These are phyloP conservation scores for Falco biarmicus DNA, from an alignment of 2,797 vertebrate species.

Conservation along the genomic window DNA sequence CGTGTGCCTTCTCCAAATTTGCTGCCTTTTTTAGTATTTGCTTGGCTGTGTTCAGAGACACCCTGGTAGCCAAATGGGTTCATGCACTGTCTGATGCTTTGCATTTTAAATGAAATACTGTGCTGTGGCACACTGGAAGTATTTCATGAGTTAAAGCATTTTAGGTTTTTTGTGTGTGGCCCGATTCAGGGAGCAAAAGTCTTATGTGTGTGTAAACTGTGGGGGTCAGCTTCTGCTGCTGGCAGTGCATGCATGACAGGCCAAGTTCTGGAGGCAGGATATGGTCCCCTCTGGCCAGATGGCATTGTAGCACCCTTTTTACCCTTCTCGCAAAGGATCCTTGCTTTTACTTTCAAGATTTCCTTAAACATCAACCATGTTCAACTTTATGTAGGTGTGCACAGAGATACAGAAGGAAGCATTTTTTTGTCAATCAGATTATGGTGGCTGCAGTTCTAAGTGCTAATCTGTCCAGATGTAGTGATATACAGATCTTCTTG, in stretches of 20 bases:
- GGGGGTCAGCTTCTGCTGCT: neutral
- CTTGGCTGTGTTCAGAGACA: neutral
- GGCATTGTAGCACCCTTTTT: neutral
- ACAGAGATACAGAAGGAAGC: neutral
- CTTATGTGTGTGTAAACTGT: conserved; percentile 27
- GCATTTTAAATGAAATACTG: conserved; percentile 59
- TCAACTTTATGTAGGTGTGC: accelerated
- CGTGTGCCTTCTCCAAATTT: neutral
- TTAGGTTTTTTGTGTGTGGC: neutral
- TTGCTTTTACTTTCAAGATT: neutral
- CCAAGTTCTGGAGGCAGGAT: neutral
- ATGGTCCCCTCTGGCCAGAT: accelerated
- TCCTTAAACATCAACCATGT: neutral
- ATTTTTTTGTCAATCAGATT: neutral
- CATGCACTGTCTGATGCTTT: conserved; percentile 7
- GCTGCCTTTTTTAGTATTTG: neutral
- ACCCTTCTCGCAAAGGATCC: neutral
- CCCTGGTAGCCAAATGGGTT: neutral
- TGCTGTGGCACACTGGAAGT: neutral
- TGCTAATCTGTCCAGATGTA: neutral
- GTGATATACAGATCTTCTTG: neutral
- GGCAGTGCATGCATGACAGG: neutral
- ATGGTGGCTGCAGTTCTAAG: neutral
- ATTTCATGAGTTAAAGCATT: conserved; percentile 44
- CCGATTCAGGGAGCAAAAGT: conserved; percentile 58